Conservation (phyloP, 64 coral and sea anemone genomes). For the Montipora efflorescens region DNA sequence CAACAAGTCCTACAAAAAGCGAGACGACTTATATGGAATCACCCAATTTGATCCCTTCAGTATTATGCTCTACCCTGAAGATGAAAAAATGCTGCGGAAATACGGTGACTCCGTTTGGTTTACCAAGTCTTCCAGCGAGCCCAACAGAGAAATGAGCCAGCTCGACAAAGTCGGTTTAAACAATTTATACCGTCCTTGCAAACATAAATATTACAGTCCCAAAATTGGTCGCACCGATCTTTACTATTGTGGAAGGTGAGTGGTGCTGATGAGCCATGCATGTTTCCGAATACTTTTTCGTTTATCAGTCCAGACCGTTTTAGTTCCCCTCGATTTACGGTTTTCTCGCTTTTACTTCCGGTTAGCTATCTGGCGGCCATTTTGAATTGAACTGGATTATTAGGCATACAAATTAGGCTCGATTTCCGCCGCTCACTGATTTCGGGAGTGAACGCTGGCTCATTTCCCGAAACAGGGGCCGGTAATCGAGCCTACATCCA, state of each 20-base stretch:
- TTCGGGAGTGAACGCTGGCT: too few species aligned
- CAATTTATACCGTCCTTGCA: constrained; percentile 1
- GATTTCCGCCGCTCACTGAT: too few species aligned
- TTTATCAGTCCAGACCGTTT: too few species aligned
- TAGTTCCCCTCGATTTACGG: too few species aligned
- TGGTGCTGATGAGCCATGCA: not conserved
- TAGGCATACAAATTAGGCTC: too few species aligned
- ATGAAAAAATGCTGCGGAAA: not conserved
- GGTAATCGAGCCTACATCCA: too few species aligned
- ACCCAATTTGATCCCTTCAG: constrained; percentile 9
- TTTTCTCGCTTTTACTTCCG: too few species aligned
- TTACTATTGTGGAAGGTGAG: constrained; percentile 9
- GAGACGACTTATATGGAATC: not conserved
- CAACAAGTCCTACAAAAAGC: not conserved
- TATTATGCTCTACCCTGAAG: constrained; percentile 3
- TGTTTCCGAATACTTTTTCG: too few species aligned
- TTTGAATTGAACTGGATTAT: too few species aligned
- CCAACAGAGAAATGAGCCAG: not conserved
- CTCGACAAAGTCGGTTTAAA: not conserved
- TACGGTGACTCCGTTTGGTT: not conserved
- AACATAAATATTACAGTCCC: not conserved
- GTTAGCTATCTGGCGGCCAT: too few species aligned
- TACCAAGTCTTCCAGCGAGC: not conserved
- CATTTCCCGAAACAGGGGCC: too few species aligned
- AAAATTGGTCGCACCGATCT: not conserved